Evolutionary conservation across 2,888 invertebrate genomes (phyloP).

Genomic region (Herminia tarsipennalis): DNA sequence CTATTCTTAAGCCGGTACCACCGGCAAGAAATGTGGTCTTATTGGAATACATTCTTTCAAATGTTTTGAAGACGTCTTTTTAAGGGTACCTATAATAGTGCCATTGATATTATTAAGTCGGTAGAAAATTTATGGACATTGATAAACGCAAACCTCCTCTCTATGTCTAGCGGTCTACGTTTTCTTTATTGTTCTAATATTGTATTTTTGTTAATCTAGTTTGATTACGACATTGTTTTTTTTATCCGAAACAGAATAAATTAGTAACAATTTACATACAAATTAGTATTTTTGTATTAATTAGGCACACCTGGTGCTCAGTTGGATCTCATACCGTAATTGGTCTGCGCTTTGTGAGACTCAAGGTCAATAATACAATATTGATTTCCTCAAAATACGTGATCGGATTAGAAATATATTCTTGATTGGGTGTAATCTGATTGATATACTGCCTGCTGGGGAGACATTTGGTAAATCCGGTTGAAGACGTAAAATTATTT

Average conservation of each 20-base stretch:
- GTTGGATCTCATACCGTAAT: not conserved
- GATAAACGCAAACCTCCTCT: too few species aligned
- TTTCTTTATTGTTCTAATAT: too few species aligned
- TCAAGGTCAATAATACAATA: conserved; percentile 23
- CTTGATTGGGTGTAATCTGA: conserved; percentile 6
- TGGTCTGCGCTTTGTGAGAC: not conserved
- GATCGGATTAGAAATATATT: conserved; percentile 20
- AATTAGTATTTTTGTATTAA: not conserved
- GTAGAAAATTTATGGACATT: too few species aligned
- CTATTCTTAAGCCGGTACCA: too few species aligned
- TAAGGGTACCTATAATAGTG: too few species aligned
- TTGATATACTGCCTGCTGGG: not conserved
- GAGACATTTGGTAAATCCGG: not conserved
- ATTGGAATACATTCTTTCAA: too few species aligned
- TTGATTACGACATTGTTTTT: not conserved
- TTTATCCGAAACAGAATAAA: not conserved
- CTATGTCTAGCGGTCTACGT: too few species aligned
- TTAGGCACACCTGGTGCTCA: not conserved
- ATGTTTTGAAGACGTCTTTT: too few species aligned
- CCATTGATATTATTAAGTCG: too few species aligned
- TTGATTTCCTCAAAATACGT: conserved; percentile 28
- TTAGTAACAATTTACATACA: not conserved
- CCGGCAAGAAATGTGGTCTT: too few species aligned
- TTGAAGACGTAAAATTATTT: not conserved
- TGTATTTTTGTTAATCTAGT: too few species aligned